Evolutionary conservation across 2,113 vertebrate genomes (phyloP), one percentile per base, ranked within the genome.

Genomic region (Erythrolamprus reginae): DNA sequence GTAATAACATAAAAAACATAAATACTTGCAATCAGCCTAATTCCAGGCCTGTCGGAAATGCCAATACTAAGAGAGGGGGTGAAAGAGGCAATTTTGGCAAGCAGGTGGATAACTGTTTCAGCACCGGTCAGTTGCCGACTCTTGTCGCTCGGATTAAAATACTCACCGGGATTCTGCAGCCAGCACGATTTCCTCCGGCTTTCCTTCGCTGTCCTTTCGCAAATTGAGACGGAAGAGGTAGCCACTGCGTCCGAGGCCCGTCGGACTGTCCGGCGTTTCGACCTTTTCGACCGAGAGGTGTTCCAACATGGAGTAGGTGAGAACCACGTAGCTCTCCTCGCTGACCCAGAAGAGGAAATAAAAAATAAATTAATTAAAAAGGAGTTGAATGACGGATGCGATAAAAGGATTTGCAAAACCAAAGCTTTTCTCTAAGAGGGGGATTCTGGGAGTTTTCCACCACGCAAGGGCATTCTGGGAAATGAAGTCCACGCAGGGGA

Each of bases 321-420:
- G 97, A 88, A 99, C 99, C 0, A 96, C 5, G 87, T 98, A 98
- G 94, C 96, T 98, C 93, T 99, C 99, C 95, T 99, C 99, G 0
- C 99, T 99, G 95, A 33, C 3, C 33, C 65, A 33, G 6, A 50
- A 26, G 23, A 10, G 21, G 47, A 48, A 48, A 47, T 23, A 4
- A 21, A 38, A 21, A 42, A n/a, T n/a, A n/a, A n/a, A n/a, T n/a
- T n/a, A 48, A 47, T 23, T 1, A 21, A 38, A 21, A 42, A 42
- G 13, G 47, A 13, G 47, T 48, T 26, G 10, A 50, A 10, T 23
- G 82, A 24, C 5, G 12, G 83, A n/a, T 2, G 82, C 0, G 47
- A 84, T 17, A 1, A 48, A 48, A 24, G 10, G 12, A 84, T 21
- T 21, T 42, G 19, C 15, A 48, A 45, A 84, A 51, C 12, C 21